Percentiles rank a stretch among this genome's conserved stretches.
phyloP scores from a whole-genome alignment of 2,113 vertebrate genomes.

The Propithecus coquereli region DNA sequence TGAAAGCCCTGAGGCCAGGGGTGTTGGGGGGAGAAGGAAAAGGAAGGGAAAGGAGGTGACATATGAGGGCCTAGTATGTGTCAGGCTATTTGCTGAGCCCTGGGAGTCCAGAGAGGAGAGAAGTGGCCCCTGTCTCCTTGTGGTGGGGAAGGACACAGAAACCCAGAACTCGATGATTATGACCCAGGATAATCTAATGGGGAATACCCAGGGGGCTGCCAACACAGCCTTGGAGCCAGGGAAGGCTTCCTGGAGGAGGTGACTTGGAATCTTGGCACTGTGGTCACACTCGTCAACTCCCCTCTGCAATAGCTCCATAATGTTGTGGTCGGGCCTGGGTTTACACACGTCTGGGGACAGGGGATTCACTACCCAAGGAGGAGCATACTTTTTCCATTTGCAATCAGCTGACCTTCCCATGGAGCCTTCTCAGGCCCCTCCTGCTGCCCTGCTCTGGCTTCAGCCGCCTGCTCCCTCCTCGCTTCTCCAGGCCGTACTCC shows the following conservation, averaged over 20 bases:
- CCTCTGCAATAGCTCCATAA: not conserved
- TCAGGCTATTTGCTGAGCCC: not conserved
- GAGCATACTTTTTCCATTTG: not conserved
- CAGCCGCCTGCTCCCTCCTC: not conserved
- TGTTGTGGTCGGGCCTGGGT: not conserved
- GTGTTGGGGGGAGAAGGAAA: not conserved
- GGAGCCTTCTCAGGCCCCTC: not conserved
- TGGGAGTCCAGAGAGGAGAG: not conserved
- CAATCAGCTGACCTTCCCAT: not conserved
- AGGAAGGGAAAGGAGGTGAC: not conserved
- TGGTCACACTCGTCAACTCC: not conserved
- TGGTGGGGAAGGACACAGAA: not conserved
- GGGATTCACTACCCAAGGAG: not conserved
- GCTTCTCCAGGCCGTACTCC: not conserved
- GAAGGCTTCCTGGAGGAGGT: slow-evolving; percentile 38
- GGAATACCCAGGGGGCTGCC: not conserved
- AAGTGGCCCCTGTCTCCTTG: not conserved
- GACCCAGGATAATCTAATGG: not conserved
- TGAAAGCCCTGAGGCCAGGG: not conserved
- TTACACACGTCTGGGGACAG: not conserved
- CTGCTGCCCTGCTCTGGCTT: rapidly evolving
- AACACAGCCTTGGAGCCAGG: not conserved
- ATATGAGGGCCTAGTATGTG: not conserved
- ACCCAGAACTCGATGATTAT: not conserved
- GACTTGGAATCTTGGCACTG: not conserved